These are phyloP conservation scores for Parnassius glacialis DNA, from an alignment of 2,888 invertebrate species.

Conservation along the genomic window DNA sequence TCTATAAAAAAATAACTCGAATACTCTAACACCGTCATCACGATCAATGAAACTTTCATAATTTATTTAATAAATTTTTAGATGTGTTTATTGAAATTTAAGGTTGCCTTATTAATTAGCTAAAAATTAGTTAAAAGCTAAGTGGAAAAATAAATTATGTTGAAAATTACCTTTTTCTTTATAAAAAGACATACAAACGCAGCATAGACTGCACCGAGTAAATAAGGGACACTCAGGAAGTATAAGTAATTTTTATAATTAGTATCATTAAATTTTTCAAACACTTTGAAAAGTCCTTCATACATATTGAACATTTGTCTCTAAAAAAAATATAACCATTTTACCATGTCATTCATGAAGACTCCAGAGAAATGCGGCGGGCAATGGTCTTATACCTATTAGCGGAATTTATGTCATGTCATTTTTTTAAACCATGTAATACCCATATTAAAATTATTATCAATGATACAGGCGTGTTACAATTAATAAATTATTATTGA, in stretches of 20 bases:
- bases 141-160: slow-evolving; percentile 6
- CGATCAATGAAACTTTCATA: background rate
- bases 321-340: slow-evolving; percentile 30
- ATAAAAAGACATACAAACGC: slow-evolving; percentile 28
- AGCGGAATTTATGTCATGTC: too few relatives aligned
- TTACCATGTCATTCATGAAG: background rate
- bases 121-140: too few relatives aligned
- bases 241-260: slow-evolving; percentile 2
- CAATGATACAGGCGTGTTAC: too few relatives aligned
- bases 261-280: background rate
- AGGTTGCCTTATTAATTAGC: background rate
- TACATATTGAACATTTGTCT: slow-evolving; percentile 37
- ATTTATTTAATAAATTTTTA: too few relatives aligned
- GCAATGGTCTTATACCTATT: too few relatives aligned
- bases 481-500: too few relatives aligned
- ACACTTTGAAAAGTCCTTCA: slow-evolving; percentile 28
- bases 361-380: too few relatives aligned
- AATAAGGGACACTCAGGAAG: slow-evolving; percentile 21
- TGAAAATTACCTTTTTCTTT: slow-evolving; percentile 25
- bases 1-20: background rate
- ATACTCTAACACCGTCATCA: background rate
- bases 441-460: too few relatives aligned
- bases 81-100: background rate
- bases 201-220: slow-evolving; percentile 26
- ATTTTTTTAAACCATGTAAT: too few relatives aligned